Evolutionary conservation across 2,113 vertebrate species (phyloP).

Genomic region (Trematocara zebra): DNA sequence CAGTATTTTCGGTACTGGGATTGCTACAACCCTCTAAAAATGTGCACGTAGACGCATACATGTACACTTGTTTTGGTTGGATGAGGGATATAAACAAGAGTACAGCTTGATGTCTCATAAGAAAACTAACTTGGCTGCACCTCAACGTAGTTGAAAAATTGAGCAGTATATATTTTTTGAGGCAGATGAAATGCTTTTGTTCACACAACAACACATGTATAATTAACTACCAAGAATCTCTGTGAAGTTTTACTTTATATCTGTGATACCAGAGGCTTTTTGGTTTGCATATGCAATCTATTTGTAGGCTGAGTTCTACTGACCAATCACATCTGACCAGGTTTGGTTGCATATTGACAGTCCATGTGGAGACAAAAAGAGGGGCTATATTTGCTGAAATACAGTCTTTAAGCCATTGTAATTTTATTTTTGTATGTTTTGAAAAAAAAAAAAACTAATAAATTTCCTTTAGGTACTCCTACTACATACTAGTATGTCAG

Average conservation of each 20-base stretch:
- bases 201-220: background rate
- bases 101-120: background rate
- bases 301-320: background rate
- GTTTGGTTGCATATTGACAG: background rate
- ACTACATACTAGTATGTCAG: background rate
- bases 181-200: background rate
- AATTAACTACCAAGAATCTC: background rate
- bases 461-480: background rate
- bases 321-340: background rate
- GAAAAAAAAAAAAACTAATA: background rate
- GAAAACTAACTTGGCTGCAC: background rate
- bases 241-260: background rate
- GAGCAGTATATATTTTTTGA: background rate
- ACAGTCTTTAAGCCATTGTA: background rate
- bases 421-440: background rate
- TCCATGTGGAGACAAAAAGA: background rate
- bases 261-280: background rate
- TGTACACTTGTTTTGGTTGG: background rate
- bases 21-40: background rate
- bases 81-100: slow-evolving; percentile 5
- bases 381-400: background rate
- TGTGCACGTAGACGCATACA: background rate
- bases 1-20: slow-evolving; percentile 25
- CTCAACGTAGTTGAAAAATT: background rate
- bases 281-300: background rate